phyloP scores from a whole-genome alignment of 2,888 invertebrate genomes.

The Ormyrus rosae region DNA sequence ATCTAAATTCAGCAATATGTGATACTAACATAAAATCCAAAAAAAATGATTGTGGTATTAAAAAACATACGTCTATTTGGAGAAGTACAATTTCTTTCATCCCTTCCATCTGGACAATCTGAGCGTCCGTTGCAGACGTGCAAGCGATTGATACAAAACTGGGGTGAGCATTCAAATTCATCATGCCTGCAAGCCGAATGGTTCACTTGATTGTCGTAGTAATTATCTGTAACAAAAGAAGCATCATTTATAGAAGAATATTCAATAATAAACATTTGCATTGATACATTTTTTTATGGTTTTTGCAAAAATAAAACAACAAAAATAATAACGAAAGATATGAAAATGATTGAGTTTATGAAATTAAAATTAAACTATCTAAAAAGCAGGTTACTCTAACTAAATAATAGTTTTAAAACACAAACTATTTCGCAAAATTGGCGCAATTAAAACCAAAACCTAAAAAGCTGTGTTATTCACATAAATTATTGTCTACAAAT shows the following conservation, averaged over 20 bases:
- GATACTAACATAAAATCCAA: too few species aligned
- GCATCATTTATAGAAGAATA: background rate
- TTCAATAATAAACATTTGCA: too few species aligned
- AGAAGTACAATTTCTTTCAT: slow-evolving; percentile 78
- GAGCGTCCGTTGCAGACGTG: slow-evolving; percentile 77
- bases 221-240: slow-evolving; percentile 46
- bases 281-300: background rate
- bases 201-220: slow-evolving; percentile 61
- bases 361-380: too few species aligned
- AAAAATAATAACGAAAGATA: slow-evolving; percentile 1
- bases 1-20: too few species aligned
- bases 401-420: too few species aligned
- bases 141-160: slow-evolving; percentile 76
- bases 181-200: slow-evolving; percentile 69
- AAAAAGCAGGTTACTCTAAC: too few species aligned
- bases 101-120: slow-evolving; percentile 80
- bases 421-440: too few species aligned
- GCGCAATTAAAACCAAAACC: too few species aligned
- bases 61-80: slow-evolving; percentile 66
- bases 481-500: slow-evolving; percentile 12
- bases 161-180: slow-evolving; percentile 78
- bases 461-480: too few species aligned
- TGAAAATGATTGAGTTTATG: too few species aligned
- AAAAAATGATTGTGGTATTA: too few species aligned
- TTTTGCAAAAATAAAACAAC: background rate